Percentiles rank a stretch among this genome's conserved stretches.
These are phyloP conservation scores for Tenualosa thibaudeaui DNA, from an alignment of 2,797 vertebrate species.

Conservation along the genomic window DNA sequence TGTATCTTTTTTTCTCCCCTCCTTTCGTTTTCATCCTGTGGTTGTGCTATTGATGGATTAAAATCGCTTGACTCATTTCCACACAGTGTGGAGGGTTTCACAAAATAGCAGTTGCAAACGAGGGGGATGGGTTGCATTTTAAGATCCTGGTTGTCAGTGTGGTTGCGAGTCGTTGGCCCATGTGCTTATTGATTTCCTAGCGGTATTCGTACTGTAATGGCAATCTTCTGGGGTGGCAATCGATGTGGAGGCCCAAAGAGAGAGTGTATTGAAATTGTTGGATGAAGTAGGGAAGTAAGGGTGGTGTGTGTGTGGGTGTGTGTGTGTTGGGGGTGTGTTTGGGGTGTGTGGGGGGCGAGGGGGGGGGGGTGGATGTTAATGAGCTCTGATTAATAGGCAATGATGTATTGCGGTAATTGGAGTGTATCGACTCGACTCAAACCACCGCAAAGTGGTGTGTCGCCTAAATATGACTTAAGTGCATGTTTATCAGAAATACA, in stretches of 20 bases:
- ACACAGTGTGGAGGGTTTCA: conserved; percentile 47
- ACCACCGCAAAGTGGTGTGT: neutral
- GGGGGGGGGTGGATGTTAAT: neutral
- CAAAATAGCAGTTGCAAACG: conserved; percentile 40
- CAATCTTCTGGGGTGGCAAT: conserved; percentile 46
- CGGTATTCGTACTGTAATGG: conserved; percentile 39
- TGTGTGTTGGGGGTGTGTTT: neutral
- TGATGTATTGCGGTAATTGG: conserved; percentile 1
- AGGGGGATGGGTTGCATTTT: conserved; percentile 47
- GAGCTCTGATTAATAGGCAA: neutral
- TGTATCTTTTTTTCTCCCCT: conserved; percentile 53
- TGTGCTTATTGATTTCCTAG: conserved; percentile 53
- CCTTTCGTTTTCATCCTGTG: neutral
- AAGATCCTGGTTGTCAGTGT: conserved; percentile 46
- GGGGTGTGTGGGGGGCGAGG: neutral
- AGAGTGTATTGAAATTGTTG: conserved; percentile 43
- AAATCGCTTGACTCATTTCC: conserved; percentile 60
- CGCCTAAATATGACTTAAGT: conserved; percentile 6
- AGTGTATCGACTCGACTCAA: neutral
- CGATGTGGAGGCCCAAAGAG: conserved; percentile 40
- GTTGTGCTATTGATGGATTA: conserved; percentile 54
- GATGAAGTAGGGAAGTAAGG: neutral
- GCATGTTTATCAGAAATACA: conserved; percentile 12
- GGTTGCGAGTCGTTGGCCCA: conserved; percentile 34
- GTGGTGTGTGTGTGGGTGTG: neutral